These are phyloP conservation scores for Epinephelus lanceolatus DNA, from an alignment of 2,113 vertebrate species.

Conservation along the genomic window DNA sequence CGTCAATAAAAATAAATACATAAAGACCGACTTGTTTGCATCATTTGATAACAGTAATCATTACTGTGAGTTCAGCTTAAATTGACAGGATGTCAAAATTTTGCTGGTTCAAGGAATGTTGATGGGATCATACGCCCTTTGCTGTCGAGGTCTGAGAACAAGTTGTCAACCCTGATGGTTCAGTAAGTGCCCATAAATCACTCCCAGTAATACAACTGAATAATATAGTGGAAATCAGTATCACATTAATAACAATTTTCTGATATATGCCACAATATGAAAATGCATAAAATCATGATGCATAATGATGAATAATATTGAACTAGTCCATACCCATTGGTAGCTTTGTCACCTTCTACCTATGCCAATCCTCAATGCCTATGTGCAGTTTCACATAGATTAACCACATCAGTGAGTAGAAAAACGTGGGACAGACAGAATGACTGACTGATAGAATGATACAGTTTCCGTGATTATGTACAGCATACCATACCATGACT, in stretches of 20 bases:
- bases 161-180: background rate
- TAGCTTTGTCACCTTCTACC: no score
- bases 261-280: background rate
- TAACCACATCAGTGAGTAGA: no score
- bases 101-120: background rate
- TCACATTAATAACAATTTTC: background rate
- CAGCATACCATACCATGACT: no score
- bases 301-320: background rate
- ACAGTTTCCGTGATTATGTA: no score
- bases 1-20: constrained; percentile 73
- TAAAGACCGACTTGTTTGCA: background rate
- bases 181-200: background rate
- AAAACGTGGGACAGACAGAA: no score
- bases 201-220: background rate
- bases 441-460: no score
- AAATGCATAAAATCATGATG: background rate
- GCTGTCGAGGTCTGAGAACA: background rate
- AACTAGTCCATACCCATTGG: no score
- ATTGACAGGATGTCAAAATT: no score
- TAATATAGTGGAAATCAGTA: background rate
- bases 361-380: no score
- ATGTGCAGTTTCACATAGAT: no score
- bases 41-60: background rate
- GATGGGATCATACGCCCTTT: background rate
- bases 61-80: background rate